Evolutionary conservation across 1,140 invertebrate genomes (phyloP), one percentile per base, ranked within the genome.

Genomic region (Wasmannia auropunctata): DNA sequence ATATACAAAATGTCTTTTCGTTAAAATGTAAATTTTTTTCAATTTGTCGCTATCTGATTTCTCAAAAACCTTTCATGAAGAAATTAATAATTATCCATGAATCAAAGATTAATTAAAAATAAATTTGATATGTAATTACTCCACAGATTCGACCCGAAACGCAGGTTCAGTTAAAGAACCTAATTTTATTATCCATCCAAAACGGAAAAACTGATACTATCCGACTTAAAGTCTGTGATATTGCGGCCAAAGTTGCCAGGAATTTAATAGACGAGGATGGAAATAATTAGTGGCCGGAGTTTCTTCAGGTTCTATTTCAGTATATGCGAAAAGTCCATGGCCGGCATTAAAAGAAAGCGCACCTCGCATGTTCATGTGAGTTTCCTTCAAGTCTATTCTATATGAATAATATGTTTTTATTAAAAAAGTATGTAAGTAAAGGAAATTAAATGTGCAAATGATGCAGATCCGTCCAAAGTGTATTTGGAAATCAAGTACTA

Each of bases 251-350:
- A 96, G 96, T 99, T 40, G 98, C 98, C 1, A 96, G 99, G 92
- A 99, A 99, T 95, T 96, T 99, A 81, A 98, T 99, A 88, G 99
- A 99, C 94, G 99, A 99, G 90, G 98, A 99, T 94, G 98, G 98
- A 34, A 98, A 98, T 92, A 99, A 99, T 95, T 97, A 97, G 85
- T 99, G 99, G 99, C 98, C 98, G 34, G 99, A 99, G 93, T 98
- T 99, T 93, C 96, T 99, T 37, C 97, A 99, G 93, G 99, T 99
- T 94, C 96, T 99, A 91, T 99, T 99, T 95, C 97, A 98, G n/a
- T n/a, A 93, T 98, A 98, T 95, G 98, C 98, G 19, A 98, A 97
- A 95, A 97, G 98, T 86, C 96, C 97, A 46, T 96, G 97, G 92
- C 95, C 97, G 40, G 96, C 97, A 65, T 96, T 99, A n/a, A 98